phyloP scores from a whole-genome alignment of 2,113 vertebrate species.

The Centropus bengalensis region DNA sequence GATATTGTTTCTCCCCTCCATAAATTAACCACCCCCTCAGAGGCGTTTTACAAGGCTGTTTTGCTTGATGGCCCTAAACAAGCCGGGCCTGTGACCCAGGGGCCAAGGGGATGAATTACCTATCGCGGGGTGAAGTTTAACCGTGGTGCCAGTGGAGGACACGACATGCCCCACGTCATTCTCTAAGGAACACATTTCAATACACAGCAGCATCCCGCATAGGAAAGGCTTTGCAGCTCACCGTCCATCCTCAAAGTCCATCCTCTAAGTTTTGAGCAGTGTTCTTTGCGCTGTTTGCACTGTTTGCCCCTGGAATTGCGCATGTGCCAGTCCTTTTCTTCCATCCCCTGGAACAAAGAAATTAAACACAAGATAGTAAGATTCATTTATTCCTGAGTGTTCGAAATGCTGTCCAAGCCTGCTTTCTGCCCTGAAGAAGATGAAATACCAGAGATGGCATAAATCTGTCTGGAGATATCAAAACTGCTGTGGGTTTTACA shows the following conservation, averaged over 20 bases:
- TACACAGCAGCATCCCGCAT: not conserved
- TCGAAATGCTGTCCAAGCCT: not conserved
- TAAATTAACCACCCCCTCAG: conserved; percentile 22
- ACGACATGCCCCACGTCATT: rapidly evolving
- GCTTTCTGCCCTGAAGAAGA: not conserved
- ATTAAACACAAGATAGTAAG: not conserved
- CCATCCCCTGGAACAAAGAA: not conserved
- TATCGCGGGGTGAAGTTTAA: not conserved
- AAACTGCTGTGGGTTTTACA: not conserved
- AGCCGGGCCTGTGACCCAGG: not conserved
- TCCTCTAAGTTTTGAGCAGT: not conserved
- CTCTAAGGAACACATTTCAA: rapidly evolving
- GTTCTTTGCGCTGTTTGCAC: not conserved
- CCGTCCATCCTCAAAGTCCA: not conserved
- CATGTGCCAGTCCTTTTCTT: not conserved
- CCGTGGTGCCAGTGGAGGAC: not conserved
- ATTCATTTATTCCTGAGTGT: no score
- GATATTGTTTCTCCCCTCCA: conserved; percentile 2
- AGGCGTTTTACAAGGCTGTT: not conserved
- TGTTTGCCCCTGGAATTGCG: not conserved
- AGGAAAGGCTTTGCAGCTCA: not conserved
- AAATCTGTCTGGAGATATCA: not conserved
- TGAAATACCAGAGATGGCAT: not conserved
- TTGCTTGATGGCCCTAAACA: not conserved
- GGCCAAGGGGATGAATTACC: not conserved